Percentiles rank a stretch among this genome's conserved stretches.
phyloP scores from a whole-genome alignment of 2,113 vertebrate species.

The Bufo bufo region DNA sequence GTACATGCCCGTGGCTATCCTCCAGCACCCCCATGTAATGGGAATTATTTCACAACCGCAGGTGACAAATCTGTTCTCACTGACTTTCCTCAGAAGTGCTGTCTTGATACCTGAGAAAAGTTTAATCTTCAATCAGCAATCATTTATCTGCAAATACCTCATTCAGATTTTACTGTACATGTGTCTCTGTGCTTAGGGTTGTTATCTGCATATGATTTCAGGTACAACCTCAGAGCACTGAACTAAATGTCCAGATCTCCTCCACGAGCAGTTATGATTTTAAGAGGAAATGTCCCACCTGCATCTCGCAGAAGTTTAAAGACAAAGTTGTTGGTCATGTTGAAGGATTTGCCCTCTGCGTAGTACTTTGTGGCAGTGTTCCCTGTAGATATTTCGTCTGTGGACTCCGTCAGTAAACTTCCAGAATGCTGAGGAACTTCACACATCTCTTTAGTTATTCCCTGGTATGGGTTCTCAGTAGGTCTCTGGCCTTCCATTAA shows the following conservation, averaged over 20 bases:
- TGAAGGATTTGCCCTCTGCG: slow-evolving; percentile 92
- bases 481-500: slow-evolving; percentile 78
- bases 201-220: not conserved
- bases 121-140: not conserved
- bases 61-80: slow-evolving; percentile 88
- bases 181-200: not conserved
- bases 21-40: slow-evolving; percentile 94
- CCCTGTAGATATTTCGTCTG: slow-evolving; percentile 93
- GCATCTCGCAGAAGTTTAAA: slow-evolving; percentile 88
- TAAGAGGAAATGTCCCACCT: slow-evolving; percentile 71
- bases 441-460: slow-evolving; percentile 90
- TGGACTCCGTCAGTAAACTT: slow-evolving; percentile 89
- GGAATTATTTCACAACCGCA: slow-evolving; percentile 96
- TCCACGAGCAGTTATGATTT: not conserved
- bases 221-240: not conserved
- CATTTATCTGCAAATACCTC: not conserved
- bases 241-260: not conserved
- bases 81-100: slow-evolving; percentile 85
- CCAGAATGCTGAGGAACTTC: slow-evolving; percentile 81
- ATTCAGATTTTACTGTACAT: not conserved
- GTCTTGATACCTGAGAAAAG: slow-evolving; percentile 85
- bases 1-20: slow-evolving; percentile 95
- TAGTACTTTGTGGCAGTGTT: slow-evolving; percentile 90
- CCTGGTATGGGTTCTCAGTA: slow-evolving; percentile 89
- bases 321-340: slow-evolving; percentile 86